Evolutionary conservation across 2,888 invertebrate species (phyloP).

Genomic region (Ophion costatus): DNA sequence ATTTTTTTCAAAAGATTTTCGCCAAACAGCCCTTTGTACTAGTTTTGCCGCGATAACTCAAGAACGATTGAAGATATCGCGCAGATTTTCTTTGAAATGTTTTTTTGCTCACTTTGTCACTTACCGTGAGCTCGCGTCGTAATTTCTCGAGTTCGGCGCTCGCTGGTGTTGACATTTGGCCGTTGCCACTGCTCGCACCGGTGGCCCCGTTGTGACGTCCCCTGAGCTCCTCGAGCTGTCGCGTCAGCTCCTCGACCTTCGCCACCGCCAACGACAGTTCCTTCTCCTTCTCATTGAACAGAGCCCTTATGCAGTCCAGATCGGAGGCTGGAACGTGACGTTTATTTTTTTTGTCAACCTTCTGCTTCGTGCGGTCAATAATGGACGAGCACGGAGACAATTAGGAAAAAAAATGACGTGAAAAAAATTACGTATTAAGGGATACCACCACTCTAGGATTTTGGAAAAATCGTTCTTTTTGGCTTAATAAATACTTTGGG

Average conservation of each 20-base stretch:
- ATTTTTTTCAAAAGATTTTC: no score
- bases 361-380: not conserved
- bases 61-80: no score
- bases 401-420: no score
- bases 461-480: no score
- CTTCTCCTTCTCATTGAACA: constrained; percentile 99
- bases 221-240: constrained; percentile 96
- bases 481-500: no score
- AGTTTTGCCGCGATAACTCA: no score
- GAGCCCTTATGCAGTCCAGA: constrained; percentile 96
- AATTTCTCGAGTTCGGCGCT: constrained; percentile 96
- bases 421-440: no score
- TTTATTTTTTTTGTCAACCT: not conserved
- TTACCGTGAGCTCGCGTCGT: constrained; percentile 95
- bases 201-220: constrained; percentile 81
- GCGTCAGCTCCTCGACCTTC: constrained; percentile 97
- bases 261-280: constrained; percentile 98
- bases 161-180: constrained; percentile 87
- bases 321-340: constrained; percentile 90
- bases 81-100: no score
- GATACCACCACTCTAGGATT: no score
- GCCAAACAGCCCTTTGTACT: no score
- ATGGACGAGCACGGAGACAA: no score
- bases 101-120: no score
- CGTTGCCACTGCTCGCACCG: constrained; percentile 69